Evolutionary conservation across 2,113 vertebrate genomes (phyloP).

Genomic region (Pomatorhinus ruficollis): DNA sequence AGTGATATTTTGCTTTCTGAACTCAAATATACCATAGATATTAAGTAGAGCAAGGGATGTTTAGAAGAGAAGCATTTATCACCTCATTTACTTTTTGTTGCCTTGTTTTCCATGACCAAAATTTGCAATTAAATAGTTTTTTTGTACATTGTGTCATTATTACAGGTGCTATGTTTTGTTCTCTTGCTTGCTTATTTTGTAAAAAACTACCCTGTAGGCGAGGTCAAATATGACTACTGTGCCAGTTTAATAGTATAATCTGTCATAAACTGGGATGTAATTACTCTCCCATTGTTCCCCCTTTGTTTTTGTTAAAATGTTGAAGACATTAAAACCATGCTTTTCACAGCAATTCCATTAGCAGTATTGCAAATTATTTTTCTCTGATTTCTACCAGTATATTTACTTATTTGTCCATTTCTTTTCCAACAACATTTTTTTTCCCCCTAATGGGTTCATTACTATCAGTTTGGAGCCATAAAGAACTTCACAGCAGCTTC

Average conservation of each 20-base stretch:
- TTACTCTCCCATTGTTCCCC: neutral
- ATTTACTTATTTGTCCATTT: conserved; percentile 32
- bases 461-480: neutral
- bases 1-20: neutral
- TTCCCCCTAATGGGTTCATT: neutral
- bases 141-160: neutral
- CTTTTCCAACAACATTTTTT: neutral
- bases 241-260: neutral
- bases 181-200: neutral
- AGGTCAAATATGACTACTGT: neutral
- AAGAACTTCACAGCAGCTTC: neutral
- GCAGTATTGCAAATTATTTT: neutral
- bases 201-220: neutral
- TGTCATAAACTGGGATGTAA: neutral
- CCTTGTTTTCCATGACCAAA: neutral
- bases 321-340: neutral
- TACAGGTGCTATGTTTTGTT: neutral
- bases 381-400: neutral
- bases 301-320: conserved; percentile 17
- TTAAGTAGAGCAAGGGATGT: neutral
- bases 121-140: neutral
- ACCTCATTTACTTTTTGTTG: neutral
- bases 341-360: neutral
- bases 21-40: neutral
- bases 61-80: neutral